Conservation (phyloP, 2,113 vertebrate species). For the Conger conger region DNA sequence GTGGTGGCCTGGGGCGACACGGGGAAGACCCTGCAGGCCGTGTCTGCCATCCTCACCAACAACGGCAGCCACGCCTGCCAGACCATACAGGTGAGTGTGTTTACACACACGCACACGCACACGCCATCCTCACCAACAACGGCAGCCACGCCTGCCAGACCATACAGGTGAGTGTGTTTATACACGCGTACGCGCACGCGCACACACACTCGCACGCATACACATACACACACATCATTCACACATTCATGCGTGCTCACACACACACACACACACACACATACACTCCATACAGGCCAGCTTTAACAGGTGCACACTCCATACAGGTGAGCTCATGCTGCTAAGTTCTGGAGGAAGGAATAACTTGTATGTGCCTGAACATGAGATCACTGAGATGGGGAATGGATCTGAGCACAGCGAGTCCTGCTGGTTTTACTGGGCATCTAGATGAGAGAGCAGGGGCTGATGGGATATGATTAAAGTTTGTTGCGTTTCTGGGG, state of each 20-base stretch:
- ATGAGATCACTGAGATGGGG: neutral
- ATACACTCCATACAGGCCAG: neutral
- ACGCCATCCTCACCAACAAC: conserved; percentile 97
- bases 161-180: neutral
- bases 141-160: conserved; percentile 97
- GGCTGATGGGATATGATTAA: neutral
- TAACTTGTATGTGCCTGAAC: neutral
- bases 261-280: neutral
- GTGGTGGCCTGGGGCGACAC: conserved; percentile 98
- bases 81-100: conserved; percentile 86
- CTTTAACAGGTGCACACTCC: neutral
- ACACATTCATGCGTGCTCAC: no score
- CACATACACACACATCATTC: neutral
- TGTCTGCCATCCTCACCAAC: conserved; percentile 97
- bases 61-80: conserved; percentile 98
- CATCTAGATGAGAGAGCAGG: no score
- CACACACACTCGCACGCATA: no score
- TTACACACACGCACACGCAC: neutral
- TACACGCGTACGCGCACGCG: no score
- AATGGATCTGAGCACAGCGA: no score
- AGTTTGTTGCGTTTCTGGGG: neutral
- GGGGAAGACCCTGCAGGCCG: conserved; percentile 91
- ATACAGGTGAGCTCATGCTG: no score
- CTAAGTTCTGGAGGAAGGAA: no score
- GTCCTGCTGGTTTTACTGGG: no score